phyloP scores from a whole-genome alignment of 2,888 invertebrate species.

The Synanthedon andrenaeformis region DNA sequence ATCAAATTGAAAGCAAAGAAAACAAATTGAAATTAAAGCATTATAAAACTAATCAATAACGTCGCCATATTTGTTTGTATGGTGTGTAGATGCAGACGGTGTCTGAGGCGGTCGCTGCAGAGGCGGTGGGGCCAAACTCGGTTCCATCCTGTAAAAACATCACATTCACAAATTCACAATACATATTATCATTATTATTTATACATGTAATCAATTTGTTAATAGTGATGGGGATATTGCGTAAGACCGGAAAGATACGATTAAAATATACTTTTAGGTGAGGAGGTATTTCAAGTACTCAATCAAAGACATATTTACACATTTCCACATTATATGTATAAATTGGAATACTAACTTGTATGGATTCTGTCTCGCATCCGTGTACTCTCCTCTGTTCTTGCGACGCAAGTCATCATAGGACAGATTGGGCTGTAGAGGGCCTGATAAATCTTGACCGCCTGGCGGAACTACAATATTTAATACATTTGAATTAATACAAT shows the following conservation, averaged over 20 bases:
- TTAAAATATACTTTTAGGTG: too few relatives aligned
- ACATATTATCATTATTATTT: too few relatives aligned
- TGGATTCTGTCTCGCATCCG: constrained; percentile 47
- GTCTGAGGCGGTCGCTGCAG: constrained; percentile 14
- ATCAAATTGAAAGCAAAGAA: too few relatives aligned
- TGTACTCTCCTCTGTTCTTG: constrained; percentile 76
- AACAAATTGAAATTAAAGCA: too few relatives aligned
- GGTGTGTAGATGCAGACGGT: constrained; percentile 8
- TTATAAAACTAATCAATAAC: constrained; percentile 28
- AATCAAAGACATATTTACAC: too few relatives aligned
- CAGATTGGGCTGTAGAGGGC: constrained; percentile 36
- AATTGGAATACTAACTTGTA: constrained; percentile 38
- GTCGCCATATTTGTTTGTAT: constrained; percentile 54
- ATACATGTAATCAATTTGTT: too few relatives aligned
- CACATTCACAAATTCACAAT: neutral
- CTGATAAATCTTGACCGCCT: constrained; percentile 19
- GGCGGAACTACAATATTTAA: constrained; percentile 33
- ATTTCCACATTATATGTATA: too few relatives aligned
- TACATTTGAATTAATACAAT: neutral
- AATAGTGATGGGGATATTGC: too few relatives aligned
- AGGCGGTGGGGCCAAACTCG: constrained; percentile 17
- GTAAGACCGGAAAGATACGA: too few relatives aligned
- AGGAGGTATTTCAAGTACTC: too few relatives aligned
- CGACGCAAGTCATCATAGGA: constrained; percentile 81
- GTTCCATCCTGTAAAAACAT: constrained; percentile 32